Evolutionary conservation across 2,888 invertebrate species (phyloP).

Genomic region (Timema cristinae): DNA sequence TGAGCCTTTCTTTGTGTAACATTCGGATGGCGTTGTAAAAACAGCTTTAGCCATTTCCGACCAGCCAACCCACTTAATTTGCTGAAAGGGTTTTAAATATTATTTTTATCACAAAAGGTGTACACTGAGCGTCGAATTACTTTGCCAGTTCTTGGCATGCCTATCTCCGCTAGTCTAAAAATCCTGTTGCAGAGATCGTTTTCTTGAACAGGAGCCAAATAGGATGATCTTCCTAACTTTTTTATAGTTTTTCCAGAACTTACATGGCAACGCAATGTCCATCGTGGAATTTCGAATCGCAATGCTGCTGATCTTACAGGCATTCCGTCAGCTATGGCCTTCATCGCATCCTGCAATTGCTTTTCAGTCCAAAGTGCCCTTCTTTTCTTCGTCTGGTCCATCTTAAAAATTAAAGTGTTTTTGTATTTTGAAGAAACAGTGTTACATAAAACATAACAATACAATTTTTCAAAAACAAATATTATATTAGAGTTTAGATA

Average conservation of each 20-base stretch:
- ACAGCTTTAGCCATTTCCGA: slow-evolving; percentile 13
- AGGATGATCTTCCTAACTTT: slow-evolving; percentile 1
- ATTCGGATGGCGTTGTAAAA: slow-evolving; percentile 11
- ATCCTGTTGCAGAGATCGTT: neutral
- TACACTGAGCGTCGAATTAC: neutral
- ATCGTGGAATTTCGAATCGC: neutral
- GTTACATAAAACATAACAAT: neutral
- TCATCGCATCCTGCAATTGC: neutral
- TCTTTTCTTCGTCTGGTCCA: neutral
- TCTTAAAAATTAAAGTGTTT: neutral
- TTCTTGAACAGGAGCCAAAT: neutral
- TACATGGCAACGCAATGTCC: neutral
- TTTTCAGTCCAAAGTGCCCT: neutral
- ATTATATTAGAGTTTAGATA: no score
- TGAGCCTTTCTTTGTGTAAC: slow-evolving; percentile 14
- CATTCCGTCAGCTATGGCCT: slow-evolving; percentile 8
- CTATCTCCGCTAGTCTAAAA: slow-evolving; percentile 3
- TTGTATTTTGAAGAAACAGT: neutral
- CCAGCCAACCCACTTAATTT: neutral
- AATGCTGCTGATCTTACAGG: slow-evolving; percentile 1
- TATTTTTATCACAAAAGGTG: slow-evolving; percentile 6
- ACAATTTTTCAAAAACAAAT: no score
- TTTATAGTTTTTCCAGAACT: slow-evolving; percentile 2
- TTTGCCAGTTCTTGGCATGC: slow-evolving; percentile 3
- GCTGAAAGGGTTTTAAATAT: slow-evolving; percentile 6